Base-by-base conservation (phyloP, 2,888 invertebrate species). In the Glyphotaelius pellucidus region DNA sequence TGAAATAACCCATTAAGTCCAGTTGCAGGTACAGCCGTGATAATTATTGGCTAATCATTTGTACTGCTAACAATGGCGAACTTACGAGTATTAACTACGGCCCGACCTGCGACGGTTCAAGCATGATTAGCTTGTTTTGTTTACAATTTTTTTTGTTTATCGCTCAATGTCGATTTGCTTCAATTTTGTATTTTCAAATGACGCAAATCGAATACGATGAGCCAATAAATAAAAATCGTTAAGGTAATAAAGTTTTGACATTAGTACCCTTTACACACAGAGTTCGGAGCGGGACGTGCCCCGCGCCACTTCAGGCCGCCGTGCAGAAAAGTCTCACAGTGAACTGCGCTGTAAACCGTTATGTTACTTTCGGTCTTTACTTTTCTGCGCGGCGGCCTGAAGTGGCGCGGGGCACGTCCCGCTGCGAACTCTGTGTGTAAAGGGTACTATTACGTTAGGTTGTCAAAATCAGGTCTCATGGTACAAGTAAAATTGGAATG, bases 41-140 rank as follows among this genome's bases (percentile, higher is more conserved):
- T 87, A 47, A 87, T 87, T 19, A 52, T 87, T 52, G 52, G 31
- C 52, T 42, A 87, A 87, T 87, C 47, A 52, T 87, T 87, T n/a
- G 2, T 47, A 19, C 67, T 47, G 87, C 31, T 87, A 47, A 52
- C 87, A 87, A 87, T 47, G 87, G 31, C n/a, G 19, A 87, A 31
- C 52, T 31, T 47, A n/a, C n/a, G n/a, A n/a, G n/a, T n/a, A 87
- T 87, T 87, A 87, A 67, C 67, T 32, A 83, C 83, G 19, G 83
- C 9, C 38, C 83, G 83, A 19, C 25, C 9, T 12, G 25, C 35
- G 35, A 19, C 25, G 35, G 32, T 83, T 32, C 25, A 32, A 83
- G 32, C 83, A 83, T 35, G 25, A 32, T 35, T 35, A 19, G 32
- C 25, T 19, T 83, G 11, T 83, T 67, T 67, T 67, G 25, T 67